phyloP scores from a whole-genome alignment of 2,888 invertebrate genomes.

The Meteorus colon region DNA sequence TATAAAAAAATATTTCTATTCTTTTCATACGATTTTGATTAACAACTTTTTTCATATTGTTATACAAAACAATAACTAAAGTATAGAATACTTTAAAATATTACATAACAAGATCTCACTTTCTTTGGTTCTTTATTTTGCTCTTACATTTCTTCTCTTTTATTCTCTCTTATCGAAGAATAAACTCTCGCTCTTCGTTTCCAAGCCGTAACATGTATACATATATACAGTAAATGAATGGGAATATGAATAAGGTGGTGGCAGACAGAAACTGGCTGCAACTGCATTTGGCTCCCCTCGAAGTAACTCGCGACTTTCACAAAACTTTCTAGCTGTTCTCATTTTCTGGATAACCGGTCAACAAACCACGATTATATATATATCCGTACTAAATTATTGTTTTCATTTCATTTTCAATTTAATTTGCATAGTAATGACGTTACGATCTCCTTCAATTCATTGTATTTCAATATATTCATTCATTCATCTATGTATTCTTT shows the following conservation, averaged over 20 bases:
- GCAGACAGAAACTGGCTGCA: neutral
- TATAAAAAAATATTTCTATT: too few species aligned
- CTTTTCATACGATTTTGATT: too few species aligned
- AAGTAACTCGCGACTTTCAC: conserved; percentile 51
- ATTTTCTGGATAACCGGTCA: conserved; percentile 50
- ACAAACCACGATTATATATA: conserved; percentile 35
- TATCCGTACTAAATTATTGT: neutral
- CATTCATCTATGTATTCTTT: too few species aligned
- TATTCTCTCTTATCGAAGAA: neutral
- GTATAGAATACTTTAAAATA: too few species aligned
- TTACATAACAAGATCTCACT: neutral
- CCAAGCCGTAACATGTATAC: neutral
- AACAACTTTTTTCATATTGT: too few species aligned
- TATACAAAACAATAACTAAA: too few species aligned
- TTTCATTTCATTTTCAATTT: conserved; percentile 7
- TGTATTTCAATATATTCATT: too few species aligned
- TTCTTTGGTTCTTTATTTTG: neutral
- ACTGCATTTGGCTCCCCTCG: conserved; percentile 52
- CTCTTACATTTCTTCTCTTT: neutral
- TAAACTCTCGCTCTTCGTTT: neutral
- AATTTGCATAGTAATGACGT: neutral
- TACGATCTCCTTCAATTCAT: too few species aligned
- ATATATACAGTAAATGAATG: neutral
- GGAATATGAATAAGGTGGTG: neutral
- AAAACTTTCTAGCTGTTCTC: conserved; percentile 57